These are phyloP conservation scores for Pygocentrus nattereri DNA, from an alignment of 2,797 vertebrate species.

Conservation along the genomic window DNA sequence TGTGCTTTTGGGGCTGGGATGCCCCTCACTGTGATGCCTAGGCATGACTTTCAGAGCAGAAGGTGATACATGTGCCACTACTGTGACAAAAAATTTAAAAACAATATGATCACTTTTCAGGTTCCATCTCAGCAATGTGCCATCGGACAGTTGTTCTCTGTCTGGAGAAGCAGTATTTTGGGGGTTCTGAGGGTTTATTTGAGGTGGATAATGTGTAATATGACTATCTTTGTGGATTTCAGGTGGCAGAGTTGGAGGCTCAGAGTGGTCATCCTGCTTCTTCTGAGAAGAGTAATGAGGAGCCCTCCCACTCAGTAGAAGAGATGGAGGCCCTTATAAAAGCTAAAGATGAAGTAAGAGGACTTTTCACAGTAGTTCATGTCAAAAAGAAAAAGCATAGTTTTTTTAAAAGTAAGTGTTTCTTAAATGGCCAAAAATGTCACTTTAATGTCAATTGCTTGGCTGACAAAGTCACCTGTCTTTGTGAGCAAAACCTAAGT, in stretches of 20 bases:
- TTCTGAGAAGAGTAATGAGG: constrained; percentile 76
- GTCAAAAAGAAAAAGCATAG: neutral
- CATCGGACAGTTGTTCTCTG: no score
- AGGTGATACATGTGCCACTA: neutral
- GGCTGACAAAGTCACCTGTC: no score
- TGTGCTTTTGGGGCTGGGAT: neutral
- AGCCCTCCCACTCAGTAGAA: constrained; percentile 82
- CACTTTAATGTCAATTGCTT: no score
- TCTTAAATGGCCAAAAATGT: neutral
- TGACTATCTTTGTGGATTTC: constrained; percentile 36
- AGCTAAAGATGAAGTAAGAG: constrained; percentile 88
- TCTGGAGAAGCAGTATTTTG: no score
- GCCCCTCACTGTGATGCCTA: neutral
- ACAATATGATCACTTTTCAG: neutral
- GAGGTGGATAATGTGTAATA: neutral
- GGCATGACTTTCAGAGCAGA: neutral
- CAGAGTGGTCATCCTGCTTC: constrained; percentile 78
- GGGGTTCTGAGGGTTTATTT: no score
- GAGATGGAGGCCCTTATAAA: constrained; percentile 89
- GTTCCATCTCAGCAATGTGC: no score
- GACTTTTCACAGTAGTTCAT: neutral
- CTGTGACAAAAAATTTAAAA: neutral
- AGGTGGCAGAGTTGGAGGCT: constrained; percentile 92
- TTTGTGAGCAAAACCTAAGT: neutral
- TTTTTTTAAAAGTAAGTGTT: neutral